Conservation (phyloP, 1,140 invertebrate species). For the Sycophaga agraensis region DNA sequence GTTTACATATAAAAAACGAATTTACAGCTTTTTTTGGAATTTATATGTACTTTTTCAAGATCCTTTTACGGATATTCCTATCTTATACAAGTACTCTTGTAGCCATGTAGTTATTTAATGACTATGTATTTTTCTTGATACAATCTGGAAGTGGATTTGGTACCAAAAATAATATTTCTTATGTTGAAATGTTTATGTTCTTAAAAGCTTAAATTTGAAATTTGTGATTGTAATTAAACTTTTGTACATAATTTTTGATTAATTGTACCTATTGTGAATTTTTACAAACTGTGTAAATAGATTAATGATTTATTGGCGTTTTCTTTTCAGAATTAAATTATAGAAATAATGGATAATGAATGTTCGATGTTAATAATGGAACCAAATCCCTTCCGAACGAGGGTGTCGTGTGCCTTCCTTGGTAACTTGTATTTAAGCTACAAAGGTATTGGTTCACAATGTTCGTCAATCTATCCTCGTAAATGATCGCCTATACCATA, state of each 20-base stretch:
- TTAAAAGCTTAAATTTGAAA: too few species aligned
- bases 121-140: conserved; percentile 3
- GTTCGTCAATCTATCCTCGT: conserved; percentile 19
- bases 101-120: neutral
- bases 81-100: conserved; percentile 28
- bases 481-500: conserved; percentile 7
- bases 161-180: conserved; percentile 1
- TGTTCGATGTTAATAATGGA: neutral
- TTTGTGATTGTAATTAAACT: too few species aligned
- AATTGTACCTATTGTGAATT: too few species aligned
- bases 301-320: too few species aligned
- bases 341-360: neutral
- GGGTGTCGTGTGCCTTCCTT: conserved; percentile 22
- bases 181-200: too few species aligned
- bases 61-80: conserved; percentile 23
- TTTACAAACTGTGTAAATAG: too few species aligned
- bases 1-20: conserved; percentile 27
- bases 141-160: neutral
- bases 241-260: too few species aligned
- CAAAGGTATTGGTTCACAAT: conserved; percentile 6
- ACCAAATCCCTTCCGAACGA: neutral
- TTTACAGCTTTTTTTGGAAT: conserved; percentile 31
- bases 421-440: conserved; percentile 16
- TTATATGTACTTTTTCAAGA: conserved; percentile 34
- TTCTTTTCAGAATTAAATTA: conserved; percentile 5